Base-by-base conservation (phyloP, 2,888 invertebrate genomes). In the Panopea generosa region DNA sequence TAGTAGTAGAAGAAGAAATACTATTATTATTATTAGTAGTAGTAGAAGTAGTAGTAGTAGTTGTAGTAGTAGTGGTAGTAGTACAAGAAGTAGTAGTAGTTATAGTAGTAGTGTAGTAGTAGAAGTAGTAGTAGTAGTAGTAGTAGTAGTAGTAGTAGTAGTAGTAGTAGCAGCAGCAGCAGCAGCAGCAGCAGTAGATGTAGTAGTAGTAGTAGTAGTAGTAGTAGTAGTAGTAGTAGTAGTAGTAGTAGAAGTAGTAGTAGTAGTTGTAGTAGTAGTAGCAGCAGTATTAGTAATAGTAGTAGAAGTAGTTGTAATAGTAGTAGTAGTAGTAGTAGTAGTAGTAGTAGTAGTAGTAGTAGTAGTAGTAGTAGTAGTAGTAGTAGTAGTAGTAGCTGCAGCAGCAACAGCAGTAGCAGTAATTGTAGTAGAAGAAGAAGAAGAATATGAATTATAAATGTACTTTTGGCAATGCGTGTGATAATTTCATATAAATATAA, bases 21-120 rank as follows among this genome's bases (percentile, higher is more conserved):
- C 7, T 16, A 47, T 4, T 47, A 47, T 4, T 47, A 47, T 4
- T 47, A 47, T 4, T 47, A 47, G 47, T 47, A 47, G 47, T 47
- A 47, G 47, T 47, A 47, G 47, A 9, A 47, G 47, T 47, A 47
- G 47, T 47, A 47, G 47, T 47, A 47, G 47, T 47, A 47, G 47
- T 47, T 9, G 47, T 47, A 47, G 47, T 47, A 47, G 47, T 4
- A 9, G 47, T 20, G 16, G 47, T 20, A 47, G 47, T 20, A 47
- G 47, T 20, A 47, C 7, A 6, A 47, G 47, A 6, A 47, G 47
- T 20, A 47, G 16, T 47, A 47, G 47, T 47, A 47, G 47, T 18
- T 9, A 16, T 47, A 47, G 47, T 18, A 47, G 47, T 47, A 47
- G 47, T 47, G 33, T 33, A 33, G 33, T 33, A 33, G 33, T 33